Conservation (phyloP, 2,113 vertebrate genomes). For the Apistogramma diplotaenia region DNA sequence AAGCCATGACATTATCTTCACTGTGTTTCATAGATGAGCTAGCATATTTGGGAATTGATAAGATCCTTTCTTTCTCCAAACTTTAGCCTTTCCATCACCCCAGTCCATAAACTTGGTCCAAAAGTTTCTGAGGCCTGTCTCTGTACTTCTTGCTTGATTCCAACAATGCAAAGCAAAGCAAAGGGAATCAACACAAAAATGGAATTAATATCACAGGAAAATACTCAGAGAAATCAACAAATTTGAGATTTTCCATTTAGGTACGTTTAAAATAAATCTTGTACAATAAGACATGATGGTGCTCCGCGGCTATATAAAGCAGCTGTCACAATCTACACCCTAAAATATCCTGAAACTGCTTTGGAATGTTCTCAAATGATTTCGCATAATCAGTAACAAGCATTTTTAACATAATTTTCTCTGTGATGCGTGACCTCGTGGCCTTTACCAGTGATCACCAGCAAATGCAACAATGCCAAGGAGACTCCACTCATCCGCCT, state of each 20-base stretch:
- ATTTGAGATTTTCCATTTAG: not conserved
- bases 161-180: too few species aligned
- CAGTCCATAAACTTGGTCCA: too few species aligned
- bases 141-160: too few species aligned
- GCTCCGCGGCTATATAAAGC: not conserved
- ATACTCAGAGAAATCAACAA: not conserved
- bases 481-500: conserved; percentile 1
- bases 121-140: too few species aligned
- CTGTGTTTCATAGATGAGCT: too few species aligned
- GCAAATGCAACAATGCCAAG: conserved; percentile 1
- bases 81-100: too few species aligned
- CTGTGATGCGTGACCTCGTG: conserved; percentile 1
- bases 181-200: too few species aligned
- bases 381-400: not conserved
- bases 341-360: not conserved
- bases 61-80: too few species aligned
- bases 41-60: too few species aligned
- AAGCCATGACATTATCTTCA: too few species aligned
- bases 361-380: not conserved
- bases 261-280: not conserved
- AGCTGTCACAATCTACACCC: not conserved
- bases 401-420: not conserved
- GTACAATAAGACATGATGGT: not conserved
- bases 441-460: conserved; percentile 15
- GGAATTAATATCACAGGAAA: not conserved